Base-by-base conservation (phyloP, 2,113 vertebrate species). In the Falco punctatus region DNA sequence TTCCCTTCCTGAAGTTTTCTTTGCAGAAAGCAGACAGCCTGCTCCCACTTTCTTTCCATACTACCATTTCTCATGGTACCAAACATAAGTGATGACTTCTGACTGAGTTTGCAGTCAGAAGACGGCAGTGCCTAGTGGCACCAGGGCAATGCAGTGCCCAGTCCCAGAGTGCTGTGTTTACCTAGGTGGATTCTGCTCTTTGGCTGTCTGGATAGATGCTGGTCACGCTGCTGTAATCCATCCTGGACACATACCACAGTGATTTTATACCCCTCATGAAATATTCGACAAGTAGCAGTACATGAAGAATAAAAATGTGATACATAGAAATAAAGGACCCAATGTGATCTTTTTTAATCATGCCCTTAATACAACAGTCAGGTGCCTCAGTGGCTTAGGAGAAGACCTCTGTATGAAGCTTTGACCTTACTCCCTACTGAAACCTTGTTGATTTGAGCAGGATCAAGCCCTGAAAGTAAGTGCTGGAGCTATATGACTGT, bases 1-100 rank as follows among this genome's bases (percentile, higher is more conserved):
- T 71, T 66, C 77, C 48, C 28, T 38, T n/a, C 75, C 74, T 6
- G 10, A 4, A 16, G 55, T 15, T 44, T 19, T 19, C 38, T 26
- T 10, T 9, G 62, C 38, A 22, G n/a, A 22, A 14, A 9, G 55
- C 54, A 32, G 20, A 2, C 21, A 4, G 8, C 5, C n/a, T 64
- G 70, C 27, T 55, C 30, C 61, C 9, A 0, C 54, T 35, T 46
- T 2, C 13, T 46, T 26, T 15, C 44, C 5, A 2, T 6, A 1
- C 18, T 32, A 22, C 49, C 27, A 4, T 15, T 51, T 28, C 28
- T 30, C n/a, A 18, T 10, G 15, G 0, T 23, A 5, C 22, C 1
- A 0, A 23, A 28, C 8, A 0, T 9, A 5, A 9, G 72, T 1
- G 32, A 3, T 3, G 48, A 15, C 23, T n/a, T n/a, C 30, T 27